Base-by-base conservation (phyloP, 2,888 invertebrate genomes). In the Leptogaster cylindrica region DNA sequence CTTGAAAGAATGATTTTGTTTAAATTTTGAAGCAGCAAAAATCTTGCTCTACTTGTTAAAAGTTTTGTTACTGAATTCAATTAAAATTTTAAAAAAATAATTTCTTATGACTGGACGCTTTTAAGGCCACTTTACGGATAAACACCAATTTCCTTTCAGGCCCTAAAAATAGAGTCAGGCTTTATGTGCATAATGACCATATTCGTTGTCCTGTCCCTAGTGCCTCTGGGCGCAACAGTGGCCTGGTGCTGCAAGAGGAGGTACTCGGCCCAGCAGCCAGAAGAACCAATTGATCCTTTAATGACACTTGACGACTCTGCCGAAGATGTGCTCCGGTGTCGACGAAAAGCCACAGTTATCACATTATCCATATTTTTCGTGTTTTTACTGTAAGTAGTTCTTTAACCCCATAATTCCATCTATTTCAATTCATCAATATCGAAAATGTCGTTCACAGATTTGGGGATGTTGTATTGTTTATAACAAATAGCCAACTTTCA, bases 121-220 rank as follows among this genome's bases (percentile, higher is more conserved):
- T n/a, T n/a, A n/a, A n/a, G n/a, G n/a, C n/a, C n/a, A n/a, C n/a
- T n/a, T n/a, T n/a, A n/a, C n/a, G n/a, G n/a, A n/a, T n/a, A n/a
- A n/a, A n/a, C n/a, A n/a, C n/a, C n/a, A n/a, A n/a, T 64, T 25
- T 50, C 27, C 23, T 48, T 48, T 83, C 82, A 90, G 90, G 86
- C 88, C 52, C 83, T 90, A 74, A 87, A 87, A 81, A 83, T 89
- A 75, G 90, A 90, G 77, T 87, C 87, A 10, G 87, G 87, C 39
- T 89, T 90, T 76, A 82, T 90, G 68, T 84, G 83, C 12, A 82
- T 87, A 73, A 83, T 89, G 75, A 84, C 86, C 70, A 77, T 87
- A 48, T 87, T 88, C 72, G 82, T 86, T 55, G 82, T 88, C 74
- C 81, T 89, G 71, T 86, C 89, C 27, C 81, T 89, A 72, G 83